Percentiles rank a stretch among this genome's conserved stretches.
Conservation (phyloP, 2,797 vertebrate species). For the Knipowitschia caucasica region DNA sequence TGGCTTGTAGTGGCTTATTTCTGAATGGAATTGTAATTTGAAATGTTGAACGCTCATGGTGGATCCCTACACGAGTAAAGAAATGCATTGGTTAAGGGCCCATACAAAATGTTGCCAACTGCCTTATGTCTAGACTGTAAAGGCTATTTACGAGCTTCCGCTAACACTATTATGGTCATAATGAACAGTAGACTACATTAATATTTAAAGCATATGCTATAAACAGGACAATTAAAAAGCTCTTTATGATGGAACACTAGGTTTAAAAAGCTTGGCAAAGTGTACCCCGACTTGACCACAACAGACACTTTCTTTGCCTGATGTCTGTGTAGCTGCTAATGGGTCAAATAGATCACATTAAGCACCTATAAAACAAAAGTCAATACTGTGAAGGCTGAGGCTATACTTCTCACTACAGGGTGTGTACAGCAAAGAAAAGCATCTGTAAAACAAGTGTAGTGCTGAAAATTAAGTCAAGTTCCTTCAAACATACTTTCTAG, state of each 20-base stretch:
- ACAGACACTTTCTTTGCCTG: slow-evolving; percentile 17
- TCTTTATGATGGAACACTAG: not conserved
- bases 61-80: not conserved
- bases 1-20: not conserved
- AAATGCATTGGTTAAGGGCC: not conserved
- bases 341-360: slow-evolving; percentile 31
- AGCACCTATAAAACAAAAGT: slow-evolving; percentile 43
- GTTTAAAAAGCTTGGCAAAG: slow-evolving; percentile 3
- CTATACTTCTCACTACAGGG: slow-evolving; percentile 21
- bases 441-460: no score
- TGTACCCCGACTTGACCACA: slow-evolving; percentile 9
- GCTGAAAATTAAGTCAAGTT: no score
- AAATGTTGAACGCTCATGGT: not conserved
- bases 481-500: slow-evolving; percentile 9
- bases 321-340: slow-evolving; percentile 34
- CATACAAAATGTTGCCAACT: not conserved
- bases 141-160: slow-evolving; percentile 5
- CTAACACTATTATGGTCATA: slow-evolving; percentile 4
- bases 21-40: not conserved
- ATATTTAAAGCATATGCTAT: not conserved
- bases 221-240: slow-evolving; percentile 6
- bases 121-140: not conserved
- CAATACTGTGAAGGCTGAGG: slow-evolving; percentile 30
- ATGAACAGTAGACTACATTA: slow-evolving; percentile 1
- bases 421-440: slow-evolving; percentile 15